Evolutionary conservation across 2,888 invertebrate species (phyloP).

Genomic region (Cheilosia soror): DNA sequence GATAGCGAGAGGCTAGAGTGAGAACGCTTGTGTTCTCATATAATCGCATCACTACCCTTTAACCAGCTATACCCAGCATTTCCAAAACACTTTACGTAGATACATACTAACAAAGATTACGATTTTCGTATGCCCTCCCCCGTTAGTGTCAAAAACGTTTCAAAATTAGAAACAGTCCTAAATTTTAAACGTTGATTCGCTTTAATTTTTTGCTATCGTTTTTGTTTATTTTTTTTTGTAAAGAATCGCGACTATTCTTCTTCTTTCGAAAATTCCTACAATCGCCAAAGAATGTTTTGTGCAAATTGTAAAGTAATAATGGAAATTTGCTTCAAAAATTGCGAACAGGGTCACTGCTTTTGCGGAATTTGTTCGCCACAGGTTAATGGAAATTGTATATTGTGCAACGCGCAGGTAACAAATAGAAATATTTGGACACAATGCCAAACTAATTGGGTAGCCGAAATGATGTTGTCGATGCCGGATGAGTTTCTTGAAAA

Average conservation of each 20-base stretch:
- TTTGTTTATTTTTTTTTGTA: background rate
- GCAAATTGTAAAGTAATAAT: conserved; percentile 24
- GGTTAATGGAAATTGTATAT: conserved; percentile 4
- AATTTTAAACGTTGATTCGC: conserved; percentile 27
- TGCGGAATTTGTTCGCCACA: conserved; percentile 6
- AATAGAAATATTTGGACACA: background rate
- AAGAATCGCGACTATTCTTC: background rate
- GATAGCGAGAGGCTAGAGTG: too few species aligned
- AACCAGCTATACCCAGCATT: too few species aligned
- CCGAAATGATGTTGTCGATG: background rate
- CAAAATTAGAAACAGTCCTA: conserved; percentile 5
- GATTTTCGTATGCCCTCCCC: background rate
- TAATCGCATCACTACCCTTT: too few species aligned
- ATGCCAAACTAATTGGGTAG: background rate
- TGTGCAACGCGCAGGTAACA: background rate
- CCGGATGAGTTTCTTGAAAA: background rate
- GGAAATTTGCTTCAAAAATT: background rate
- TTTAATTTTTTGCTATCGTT: conserved; percentile 7
- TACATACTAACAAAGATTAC: background rate
- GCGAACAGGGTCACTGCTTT: conserved; percentile 13
- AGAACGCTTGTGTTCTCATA: too few species aligned
- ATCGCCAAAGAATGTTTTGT: conserved; percentile 23
- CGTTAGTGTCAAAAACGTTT: conserved; percentile 2
- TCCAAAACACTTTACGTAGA: conserved; percentile 5
- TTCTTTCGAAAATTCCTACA: background rate